phyloP scores from a whole-genome alignment of 2,888 invertebrate genomes.

The Apotomis turbidana region DNA sequence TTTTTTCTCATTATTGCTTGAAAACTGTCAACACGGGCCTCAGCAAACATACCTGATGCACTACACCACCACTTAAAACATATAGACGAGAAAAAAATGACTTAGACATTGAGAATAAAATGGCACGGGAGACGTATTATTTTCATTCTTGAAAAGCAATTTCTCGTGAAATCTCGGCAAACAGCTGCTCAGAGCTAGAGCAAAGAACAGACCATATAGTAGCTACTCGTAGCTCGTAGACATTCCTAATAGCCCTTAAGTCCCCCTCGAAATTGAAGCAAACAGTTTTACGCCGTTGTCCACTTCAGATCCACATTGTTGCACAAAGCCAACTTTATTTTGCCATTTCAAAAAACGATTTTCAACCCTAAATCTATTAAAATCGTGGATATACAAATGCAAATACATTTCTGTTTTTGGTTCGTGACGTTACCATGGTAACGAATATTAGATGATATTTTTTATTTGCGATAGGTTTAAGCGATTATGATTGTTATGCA shows the following conservation, averaged over 20 bases:
- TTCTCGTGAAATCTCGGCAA: constrained; percentile 36
- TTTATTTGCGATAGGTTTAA: constrained; percentile 47
- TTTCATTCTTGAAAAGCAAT: constrained; percentile 30
- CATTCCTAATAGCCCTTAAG: constrained; percentile 79
- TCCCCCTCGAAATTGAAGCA: constrained; percentile 71
- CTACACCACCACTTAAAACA: not conserved
- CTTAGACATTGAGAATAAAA: constrained; percentile 12
- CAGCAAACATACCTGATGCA: too few species aligned
- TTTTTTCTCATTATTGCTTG: too few species aligned
- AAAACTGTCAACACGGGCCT: too few species aligned
- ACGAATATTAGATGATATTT: constrained; percentile 62
- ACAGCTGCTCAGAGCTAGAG: constrained; percentile 41
- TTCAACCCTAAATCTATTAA: constrained; percentile 42
- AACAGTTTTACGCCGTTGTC: constrained; percentile 79
- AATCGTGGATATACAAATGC: constrained; percentile 43
- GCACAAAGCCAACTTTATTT: constrained; percentile 55
- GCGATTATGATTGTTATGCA: constrained; percentile 45
- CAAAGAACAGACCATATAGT: constrained; percentile 52
- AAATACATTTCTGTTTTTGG: constrained; percentile 48
- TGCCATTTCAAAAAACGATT: constrained; percentile 45
- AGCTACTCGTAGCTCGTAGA: constrained; percentile 68
- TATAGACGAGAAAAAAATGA: not conserved
- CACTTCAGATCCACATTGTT: constrained; percentile 68
- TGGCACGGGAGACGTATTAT: not conserved
- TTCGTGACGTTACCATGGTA: constrained; percentile 75